These are phyloP conservation scores for Phoxinus dragarum DNA, from an alignment of 2,797 vertebrate genomes.

Conservation along the genomic window DNA sequence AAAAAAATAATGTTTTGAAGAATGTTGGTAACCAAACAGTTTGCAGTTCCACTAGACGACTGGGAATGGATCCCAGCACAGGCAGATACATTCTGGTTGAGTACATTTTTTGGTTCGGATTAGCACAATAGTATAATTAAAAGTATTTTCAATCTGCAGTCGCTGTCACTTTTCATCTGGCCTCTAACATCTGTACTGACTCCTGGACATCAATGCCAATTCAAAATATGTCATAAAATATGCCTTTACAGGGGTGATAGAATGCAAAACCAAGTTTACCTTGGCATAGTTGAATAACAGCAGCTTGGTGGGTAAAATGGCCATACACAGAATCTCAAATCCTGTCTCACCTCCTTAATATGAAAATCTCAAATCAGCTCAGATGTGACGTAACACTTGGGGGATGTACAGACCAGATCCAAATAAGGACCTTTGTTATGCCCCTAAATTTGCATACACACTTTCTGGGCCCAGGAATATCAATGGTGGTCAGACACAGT, in stretches of 20 bases:
- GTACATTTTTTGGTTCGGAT: conserved; percentile 15
- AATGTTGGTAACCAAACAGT: background rate
- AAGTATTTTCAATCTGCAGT: conserved; percentile 14
- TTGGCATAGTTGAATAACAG: no score
- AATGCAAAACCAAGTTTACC: no score
- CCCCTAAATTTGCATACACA: no score
- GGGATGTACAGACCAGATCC: no score
- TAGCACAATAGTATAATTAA: conserved; percentile 19
- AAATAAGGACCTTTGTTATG: no score
- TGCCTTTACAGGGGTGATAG: background rate
- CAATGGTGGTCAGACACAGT: no score
- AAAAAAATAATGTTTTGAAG: background rate
- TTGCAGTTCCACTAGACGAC: conserved; percentile 11
- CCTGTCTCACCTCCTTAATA: no score
- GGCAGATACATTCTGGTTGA: conserved; percentile 24
- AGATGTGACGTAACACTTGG: no score
- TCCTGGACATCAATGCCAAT: conserved; percentile 11
- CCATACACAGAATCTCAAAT: no score
- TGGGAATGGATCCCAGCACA: conserved; percentile 25
- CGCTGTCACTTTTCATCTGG: conserved; percentile 19
- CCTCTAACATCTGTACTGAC: conserved; percentile 12
- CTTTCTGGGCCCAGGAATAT: no score
- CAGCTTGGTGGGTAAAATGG: no score
- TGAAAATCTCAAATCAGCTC: no score
- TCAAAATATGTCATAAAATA: background rate